Conservation (phyloP, 2,888 invertebrate species). For the Lottia gigantea region DNA sequence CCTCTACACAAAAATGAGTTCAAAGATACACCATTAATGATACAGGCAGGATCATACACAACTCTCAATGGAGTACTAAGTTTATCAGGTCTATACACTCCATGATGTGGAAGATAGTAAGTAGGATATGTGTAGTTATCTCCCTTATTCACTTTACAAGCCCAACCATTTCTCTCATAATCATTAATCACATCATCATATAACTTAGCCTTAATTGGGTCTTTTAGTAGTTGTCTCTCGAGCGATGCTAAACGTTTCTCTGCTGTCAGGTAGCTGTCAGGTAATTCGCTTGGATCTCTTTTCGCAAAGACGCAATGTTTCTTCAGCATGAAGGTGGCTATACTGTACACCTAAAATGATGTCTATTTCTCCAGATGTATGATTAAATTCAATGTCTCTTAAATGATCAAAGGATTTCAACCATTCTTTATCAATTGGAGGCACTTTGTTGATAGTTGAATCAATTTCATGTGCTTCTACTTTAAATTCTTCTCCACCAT, state of each 20-base stretch:
- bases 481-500: slow-evolving; percentile 17
- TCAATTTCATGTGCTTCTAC: slow-evolving; percentile 24
- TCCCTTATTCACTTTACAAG: background rate
- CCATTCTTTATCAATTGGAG: slow-evolving; percentile 10
- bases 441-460: slow-evolving; percentile 20
- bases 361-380: slow-evolving; percentile 17
- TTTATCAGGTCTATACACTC: slow-evolving; percentile 17
- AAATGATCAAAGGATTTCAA: background rate
- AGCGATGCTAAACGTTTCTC: slow-evolving; percentile 17
- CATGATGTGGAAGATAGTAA: slow-evolving; percentile 19
- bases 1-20: slow-evolving; percentile 13
- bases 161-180: background rate
- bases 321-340: slow-evolving; percentile 22
- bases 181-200: slow-evolving; percentile 14
- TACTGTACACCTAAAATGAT: slow-evolving; percentile 23
- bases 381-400: background rate
- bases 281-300: slow-evolving; percentile 15
- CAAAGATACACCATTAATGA: slow-evolving; percentile 11
- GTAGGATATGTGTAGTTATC: slow-evolving; percentile 10
- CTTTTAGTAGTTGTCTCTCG: slow-evolving; percentile 14
- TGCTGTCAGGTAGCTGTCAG: slow-evolving; percentile 16
- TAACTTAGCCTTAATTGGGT: slow-evolving; percentile 10
- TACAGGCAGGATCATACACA: slow-evolving; percentile 23
- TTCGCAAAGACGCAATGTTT: slow-evolving; percentile 16
- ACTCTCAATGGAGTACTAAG: slow-evolving; percentile 19